These are phyloP conservation scores for Geothlypis trichas DNA, from an alignment of 2,113 vertebrate genomes.

Conservation along the genomic window DNA sequence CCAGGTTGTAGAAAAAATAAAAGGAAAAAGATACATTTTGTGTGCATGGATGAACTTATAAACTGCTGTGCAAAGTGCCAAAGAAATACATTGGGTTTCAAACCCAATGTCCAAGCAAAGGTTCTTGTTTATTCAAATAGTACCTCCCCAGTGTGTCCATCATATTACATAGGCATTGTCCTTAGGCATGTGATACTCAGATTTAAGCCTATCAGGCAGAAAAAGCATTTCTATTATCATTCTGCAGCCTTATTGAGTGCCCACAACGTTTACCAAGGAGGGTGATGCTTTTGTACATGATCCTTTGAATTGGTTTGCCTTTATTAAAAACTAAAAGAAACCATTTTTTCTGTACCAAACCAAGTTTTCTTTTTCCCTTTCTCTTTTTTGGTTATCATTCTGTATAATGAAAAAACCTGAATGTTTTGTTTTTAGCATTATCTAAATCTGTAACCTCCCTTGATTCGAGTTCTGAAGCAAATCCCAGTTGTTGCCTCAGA, in stretches of 20 bases:
- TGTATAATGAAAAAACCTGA: not conserved
- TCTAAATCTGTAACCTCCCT: not conserved
- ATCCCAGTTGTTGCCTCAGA: not conserved
- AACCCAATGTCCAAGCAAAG: rapidly evolving
- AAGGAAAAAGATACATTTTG: not conserved
- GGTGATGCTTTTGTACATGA: not conserved
- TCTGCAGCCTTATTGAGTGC: not conserved
- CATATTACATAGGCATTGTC: not conserved
- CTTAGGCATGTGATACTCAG: not conserved
- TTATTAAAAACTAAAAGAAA: not conserved
- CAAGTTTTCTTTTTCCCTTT: not conserved
- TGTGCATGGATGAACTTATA: not conserved
- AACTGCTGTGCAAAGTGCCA: not conserved
- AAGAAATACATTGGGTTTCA: not conserved
- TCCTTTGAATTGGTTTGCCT: not conserved
- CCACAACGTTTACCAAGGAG: not conserved
- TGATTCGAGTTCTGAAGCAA: not conserved
- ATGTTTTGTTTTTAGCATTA: not conserved
- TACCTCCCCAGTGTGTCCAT: not conserved
- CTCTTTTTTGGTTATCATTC: not conserved
- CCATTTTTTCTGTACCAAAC: not conserved
- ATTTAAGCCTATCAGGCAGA: not conserved
- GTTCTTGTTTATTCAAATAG: not conserved
- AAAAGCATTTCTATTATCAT: not conserved
- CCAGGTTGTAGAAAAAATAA: not conserved